Conservation (phyloP, 2,113 vertebrate genomes). For the Coturnix japonica region DNA sequence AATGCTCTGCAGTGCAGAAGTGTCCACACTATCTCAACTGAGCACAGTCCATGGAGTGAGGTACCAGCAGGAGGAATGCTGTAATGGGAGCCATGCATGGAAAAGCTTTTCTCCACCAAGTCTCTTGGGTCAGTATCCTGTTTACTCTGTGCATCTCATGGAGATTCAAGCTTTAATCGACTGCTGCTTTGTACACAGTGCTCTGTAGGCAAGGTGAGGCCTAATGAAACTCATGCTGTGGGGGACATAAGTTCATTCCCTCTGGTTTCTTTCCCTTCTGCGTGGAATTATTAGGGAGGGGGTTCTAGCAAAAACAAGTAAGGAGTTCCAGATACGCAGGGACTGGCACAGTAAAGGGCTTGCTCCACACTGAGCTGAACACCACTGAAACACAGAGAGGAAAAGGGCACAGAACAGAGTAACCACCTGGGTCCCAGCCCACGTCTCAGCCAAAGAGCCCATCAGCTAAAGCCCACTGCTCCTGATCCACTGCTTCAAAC, state of each 20-base stretch:
- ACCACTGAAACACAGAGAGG: not conserved
- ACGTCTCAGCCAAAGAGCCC: not conserved
- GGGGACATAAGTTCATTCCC: not conserved
- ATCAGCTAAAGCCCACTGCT: not conserved
- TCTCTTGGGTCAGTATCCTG: not conserved
- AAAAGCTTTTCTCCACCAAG: not conserved
- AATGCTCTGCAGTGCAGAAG: not conserved
- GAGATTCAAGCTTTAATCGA: not conserved
- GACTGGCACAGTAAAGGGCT: not conserved
- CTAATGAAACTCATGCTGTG: not conserved
- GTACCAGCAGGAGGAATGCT: conserved; percentile 43
- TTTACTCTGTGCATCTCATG: not conserved
- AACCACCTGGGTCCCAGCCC: not conserved
- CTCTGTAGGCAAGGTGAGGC: not conserved
- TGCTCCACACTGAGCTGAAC: not conserved
- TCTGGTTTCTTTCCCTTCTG: not conserved
- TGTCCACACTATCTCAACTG: not conserved
- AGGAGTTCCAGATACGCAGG: not conserved
- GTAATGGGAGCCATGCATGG: not conserved
- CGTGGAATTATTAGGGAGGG: not conserved
- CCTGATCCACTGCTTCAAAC: not conserved
- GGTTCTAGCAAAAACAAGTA: not conserved
- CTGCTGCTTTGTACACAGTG: not conserved
- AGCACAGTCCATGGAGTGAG: not conserved
- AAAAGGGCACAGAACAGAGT: not conserved